These are phyloP conservation scores for Isichthys henryi DNA, from an alignment of 2,113 vertebrate genomes.

Conservation along the genomic window DNA sequence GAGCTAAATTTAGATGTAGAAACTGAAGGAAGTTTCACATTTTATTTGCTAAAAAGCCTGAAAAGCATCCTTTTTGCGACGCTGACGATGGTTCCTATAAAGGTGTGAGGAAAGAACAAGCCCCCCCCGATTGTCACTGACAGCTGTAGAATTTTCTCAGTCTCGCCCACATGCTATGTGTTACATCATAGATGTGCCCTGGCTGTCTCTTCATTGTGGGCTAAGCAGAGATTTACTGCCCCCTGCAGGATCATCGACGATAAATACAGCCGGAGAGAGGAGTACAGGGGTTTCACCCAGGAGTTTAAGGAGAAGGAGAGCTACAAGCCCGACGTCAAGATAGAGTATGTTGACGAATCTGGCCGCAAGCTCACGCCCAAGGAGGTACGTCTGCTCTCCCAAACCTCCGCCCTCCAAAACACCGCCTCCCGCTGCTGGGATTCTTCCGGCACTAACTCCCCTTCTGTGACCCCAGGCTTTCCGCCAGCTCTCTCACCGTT, in stretches of 20 bases:
- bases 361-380: constrained; percentile 80
- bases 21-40: not conserved
- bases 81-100: not conserved
- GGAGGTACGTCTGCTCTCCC: constrained; percentile 54
- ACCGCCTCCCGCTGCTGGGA: not conserved
- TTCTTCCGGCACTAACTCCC: not conserved
- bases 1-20: not conserved
- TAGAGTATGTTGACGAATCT: constrained; percentile 85
- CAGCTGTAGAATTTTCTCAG: not conserved
- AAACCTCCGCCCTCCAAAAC: not conserved
- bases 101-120: not conserved
- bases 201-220: not conserved
- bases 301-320: constrained; percentile 88
- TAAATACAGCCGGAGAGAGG: constrained; percentile 83
- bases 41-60: not conserved
- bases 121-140: not conserved
- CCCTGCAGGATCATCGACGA: constrained; percentile 74
- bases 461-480: constrained; percentile 60
- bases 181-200: not conserved
- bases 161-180: not conserved
- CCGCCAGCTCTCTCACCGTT: constrained; percentile 83
- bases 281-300: constrained; percentile 84
- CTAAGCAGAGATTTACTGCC: not conserved
- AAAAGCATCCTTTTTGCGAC: not conserved
- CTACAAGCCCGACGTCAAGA: constrained; percentile 79